Base-by-base conservation (phyloP, 2,113 vertebrate genomes). In the Callionymus lyra region DNA sequence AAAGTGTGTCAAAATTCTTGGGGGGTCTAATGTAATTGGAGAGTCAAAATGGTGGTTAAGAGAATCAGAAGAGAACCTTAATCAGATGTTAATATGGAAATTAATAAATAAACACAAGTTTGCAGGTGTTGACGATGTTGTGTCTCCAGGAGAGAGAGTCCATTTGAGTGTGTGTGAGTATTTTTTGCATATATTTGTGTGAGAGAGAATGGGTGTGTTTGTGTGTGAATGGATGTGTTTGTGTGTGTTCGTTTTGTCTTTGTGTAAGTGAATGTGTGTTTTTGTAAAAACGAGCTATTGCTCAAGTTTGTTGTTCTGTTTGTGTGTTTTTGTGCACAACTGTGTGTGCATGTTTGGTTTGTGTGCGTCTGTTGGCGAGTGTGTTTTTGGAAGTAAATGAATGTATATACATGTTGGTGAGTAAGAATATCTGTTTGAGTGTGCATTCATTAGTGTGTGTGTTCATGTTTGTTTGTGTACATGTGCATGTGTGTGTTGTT, bases 381-480 rank as follows among this genome's bases (percentile, higher is more conserved):
- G 46, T 32, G 50, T 47, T 21, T 17, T 42, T 38, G 31, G 13
- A 31, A 19, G 11, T 34, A 14, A 44, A 31, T 16, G 34, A 34
- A 13, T 64, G 53, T 66, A 62, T 36, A 17, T 42, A 39, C 38
- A 65, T 59, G 70, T 49, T 9, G 8, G 12, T 33, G 31, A 49
- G 72, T 63, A 76, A 53, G 65, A 58, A 69, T 57, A 59, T 56
- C 69, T 64, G 63, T 62, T 70, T 58, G 34, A 17, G 44, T 17
- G 43, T 36, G 13, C 52, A 47, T 31, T 50, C 49, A 31, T 18
- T n/a, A 60, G 57, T 65, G 62, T 36, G 16, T 40, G 40, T 41
- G 69, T 59, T 44, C 49, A 74, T 63, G 74, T 53, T 65, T 60
- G 71, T 57, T 57, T 59, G 70, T 64, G 63, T 62, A 70, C 58